Conservation (phyloP, 2,888 invertebrate species). For the Clivina fossor region DNA sequence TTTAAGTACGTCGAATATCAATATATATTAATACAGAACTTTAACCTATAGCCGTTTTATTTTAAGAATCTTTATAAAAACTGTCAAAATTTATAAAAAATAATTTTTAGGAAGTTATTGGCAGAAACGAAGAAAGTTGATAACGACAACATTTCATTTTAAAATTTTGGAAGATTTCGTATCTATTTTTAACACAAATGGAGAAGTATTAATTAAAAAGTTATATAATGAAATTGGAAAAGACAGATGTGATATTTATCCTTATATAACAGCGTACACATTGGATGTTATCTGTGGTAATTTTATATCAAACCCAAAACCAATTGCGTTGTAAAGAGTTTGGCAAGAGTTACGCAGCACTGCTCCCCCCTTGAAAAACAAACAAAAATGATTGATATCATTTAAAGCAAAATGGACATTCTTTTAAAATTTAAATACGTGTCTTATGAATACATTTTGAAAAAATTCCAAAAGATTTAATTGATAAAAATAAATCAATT, state of each 20-base stretch:
- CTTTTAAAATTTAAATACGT: too few relatives aligned
- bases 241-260: background rate
- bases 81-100: background rate
- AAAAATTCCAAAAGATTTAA: too few relatives aligned
- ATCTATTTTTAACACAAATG: slow-evolving; percentile 4
- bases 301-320: background rate
- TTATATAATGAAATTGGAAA: slow-evolving; percentile 5
- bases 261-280: slow-evolving; percentile 9
- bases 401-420: too few relatives aligned
- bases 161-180: slow-evolving; percentile 23
- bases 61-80: background rate
- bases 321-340: too few relatives aligned
- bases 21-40: too few relatives aligned
- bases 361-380: too few relatives aligned
- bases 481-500: too few relatives aligned
- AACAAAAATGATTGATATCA: too few relatives aligned
- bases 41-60: too few relatives aligned
- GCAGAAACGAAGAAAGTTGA: slow-evolving; percentile 22
- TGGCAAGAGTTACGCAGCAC: too few relatives aligned
- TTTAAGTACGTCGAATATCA: too few relatives aligned
- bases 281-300: slow-evolving; percentile 22
- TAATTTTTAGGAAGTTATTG: slow-evolving; percentile 14
- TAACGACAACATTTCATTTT: slow-evolving; percentile 23
- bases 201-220: slow-evolving; percentile 8
- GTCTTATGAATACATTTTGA: too few relatives aligned